These are phyloP conservation scores for Drosophila equinoxialis DNA, from an alignment of 1,140 invertebrate species.

Conservation along the genomic window DNA sequence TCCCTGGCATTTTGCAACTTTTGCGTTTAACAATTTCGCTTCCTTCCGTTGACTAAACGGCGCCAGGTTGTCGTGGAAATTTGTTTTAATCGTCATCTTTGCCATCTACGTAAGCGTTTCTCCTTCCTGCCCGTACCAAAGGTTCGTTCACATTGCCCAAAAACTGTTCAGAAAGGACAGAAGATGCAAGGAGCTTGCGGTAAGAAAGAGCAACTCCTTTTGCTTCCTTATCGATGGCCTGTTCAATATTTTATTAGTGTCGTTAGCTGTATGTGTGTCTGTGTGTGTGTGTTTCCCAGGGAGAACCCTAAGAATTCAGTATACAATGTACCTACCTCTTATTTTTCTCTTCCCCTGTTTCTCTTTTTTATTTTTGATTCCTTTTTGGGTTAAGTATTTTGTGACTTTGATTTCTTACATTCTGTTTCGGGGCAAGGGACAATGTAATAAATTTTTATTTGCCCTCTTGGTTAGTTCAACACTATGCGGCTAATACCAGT, in stretches of 20 bases:
- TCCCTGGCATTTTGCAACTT: conserved; percentile 76
- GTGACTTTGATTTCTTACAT: conserved; percentile 63
- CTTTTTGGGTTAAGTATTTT: conserved; percentile 29
- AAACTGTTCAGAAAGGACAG: background rate
- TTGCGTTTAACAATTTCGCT: conserved; percentile 81
- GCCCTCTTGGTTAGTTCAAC: conserved; percentile 35
- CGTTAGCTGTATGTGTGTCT: conserved; percentile 47
- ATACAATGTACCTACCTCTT: conserved; percentile 20
- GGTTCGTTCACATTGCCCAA: conserved; percentile 67
- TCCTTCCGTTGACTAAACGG: conserved; percentile 77
- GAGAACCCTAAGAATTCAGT: background rate
- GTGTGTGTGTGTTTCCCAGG: background rate
- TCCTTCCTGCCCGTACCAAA: conserved; percentile 11
- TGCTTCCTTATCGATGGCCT: conserved; percentile 75
- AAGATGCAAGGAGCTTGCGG: background rate
- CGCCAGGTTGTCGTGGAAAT: conserved; percentile 80
- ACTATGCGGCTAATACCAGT: conserved; percentile 17
- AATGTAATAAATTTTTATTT: conserved; percentile 71
- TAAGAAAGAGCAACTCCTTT: conserved; percentile 51
- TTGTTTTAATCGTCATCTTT: conserved; percentile 82
- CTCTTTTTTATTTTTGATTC: background rate
- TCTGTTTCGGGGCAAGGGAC: background rate
- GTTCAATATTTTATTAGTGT: conserved; percentile 82
- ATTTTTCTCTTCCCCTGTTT: background rate
- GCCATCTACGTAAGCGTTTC: conserved; percentile 71